Base-by-base conservation (phyloP, 92 coral and sea anemone genomes). In the Umimayanthus kanabou region DNA sequence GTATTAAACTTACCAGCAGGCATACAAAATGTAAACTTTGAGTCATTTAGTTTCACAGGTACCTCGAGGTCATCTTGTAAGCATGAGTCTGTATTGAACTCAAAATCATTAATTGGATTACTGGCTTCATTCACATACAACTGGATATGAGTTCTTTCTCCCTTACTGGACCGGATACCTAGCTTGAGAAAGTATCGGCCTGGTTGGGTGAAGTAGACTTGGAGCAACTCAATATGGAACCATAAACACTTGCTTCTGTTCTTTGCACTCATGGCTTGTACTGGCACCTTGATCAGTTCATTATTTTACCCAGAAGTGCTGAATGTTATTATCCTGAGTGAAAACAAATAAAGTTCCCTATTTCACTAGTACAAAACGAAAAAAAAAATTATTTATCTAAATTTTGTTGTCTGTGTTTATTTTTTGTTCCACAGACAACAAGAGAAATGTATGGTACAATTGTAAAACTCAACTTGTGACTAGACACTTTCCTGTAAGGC, bases 171-270 rank as follows among this genome's bases (percentile, higher is more conserved):
- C 66, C n/a, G 43, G 67, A 83, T 83, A 10, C 45, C 77, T 67
- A 83, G 78, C 73, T 71, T 83, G n/a, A 83, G 74, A 70, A 69
- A 83, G 33, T 83, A 83, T 83, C 67, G 65, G 45, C 87, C 87
- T 69, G 78, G 87, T 37, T 71, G 65, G 8, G 67, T 83, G 28
- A 83, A 83, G 76, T 70, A 69, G 33, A 73, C 87, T 70, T 83
- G 87, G 13, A 69, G 43, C 42, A 83, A 67, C 42, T 83, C 87
- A 83, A 70, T 70, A 49, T 18, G 42, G 47, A 83, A 83, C 87
- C 87, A 83, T 64, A 83, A 71, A 29, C 43, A n/a, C 87, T 83
- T 70, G 77, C 74, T 70, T 70, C 87, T 47, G 50, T 69, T 22
- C 61, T 71, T 83, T 70, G 22, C 87, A 69, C 66, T 83, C 87